Evolutionary conservation across 2,113 vertebrate genomes (phyloP), one percentile per base, ranked within the genome.

Genomic region (Lepisosteus osseus): DNA sequence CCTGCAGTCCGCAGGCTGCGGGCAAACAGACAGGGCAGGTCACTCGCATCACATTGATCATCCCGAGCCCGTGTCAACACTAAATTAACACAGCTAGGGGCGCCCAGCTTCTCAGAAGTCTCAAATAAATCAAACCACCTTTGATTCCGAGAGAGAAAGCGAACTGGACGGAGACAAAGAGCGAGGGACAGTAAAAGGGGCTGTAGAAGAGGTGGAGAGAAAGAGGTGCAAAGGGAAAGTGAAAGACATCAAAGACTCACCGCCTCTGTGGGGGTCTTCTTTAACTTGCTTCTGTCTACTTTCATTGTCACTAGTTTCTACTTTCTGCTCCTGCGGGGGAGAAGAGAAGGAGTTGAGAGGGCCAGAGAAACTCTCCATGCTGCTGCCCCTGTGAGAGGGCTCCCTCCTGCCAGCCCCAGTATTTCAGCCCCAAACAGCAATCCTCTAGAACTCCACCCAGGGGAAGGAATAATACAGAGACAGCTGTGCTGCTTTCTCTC

Each of bases 241-340:
- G 5, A 4, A 43, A 40, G 67, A 66, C 7, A 74, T 29, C 13
- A 4, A 43, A 47, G 61, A 94, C 95, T 95, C 80, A 97, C 95
- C 88, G 95, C 95, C 91, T 97, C 95, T 12, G 95, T 97, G 78
- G 95, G 95, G 72, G 95, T 97, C 90, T 97, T 97, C 90, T 97
- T 97, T 86, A 97, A 89, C 86, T 97, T 97, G 87, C 94, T 97
- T 87, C 95, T 90, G 90, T 97, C 95, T 77, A 97, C 95, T 92
- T 97, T 97, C 95, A 97, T 97, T 90, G 92, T 93, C 82, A 82
- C 77, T 86, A 84, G 86, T 91, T 85, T 89, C 81, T 83, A 85
- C 83, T 89, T 87, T 84, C 86, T 84, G 82, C 84, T 87, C 85
- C 93, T 94, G 77, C 75, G 78, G 74, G 57, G 13, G 13, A 13